Base-by-base conservation (phyloP, 2,888 invertebrate genomes). In the Drosophila cognata region DNA sequence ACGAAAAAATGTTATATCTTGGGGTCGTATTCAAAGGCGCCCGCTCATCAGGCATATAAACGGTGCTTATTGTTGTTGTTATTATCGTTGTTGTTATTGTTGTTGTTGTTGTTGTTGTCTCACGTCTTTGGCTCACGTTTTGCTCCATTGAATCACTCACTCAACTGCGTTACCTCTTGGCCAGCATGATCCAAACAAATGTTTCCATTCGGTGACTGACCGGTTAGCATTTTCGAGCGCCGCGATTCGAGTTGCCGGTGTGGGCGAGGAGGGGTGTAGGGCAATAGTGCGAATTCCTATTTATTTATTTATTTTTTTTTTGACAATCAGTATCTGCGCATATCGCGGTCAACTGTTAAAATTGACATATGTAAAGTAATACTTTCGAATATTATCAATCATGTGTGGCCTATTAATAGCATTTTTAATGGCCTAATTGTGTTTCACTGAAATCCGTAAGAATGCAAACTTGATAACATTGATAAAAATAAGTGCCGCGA, bases 41-140 rank as follows among this genome's bases (percentile, higher is more conserved):
- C 85, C 73, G 91, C 87, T 87, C 91, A 91, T 88, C 87, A 91
- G 88, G 78, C 87, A 85, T 91, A 89, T 89, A 88, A 88, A 88
- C 74, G 86, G 60, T 61, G 74, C 75, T 75, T 71, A 69, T 81
- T 81, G 65, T 79, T 81, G 63, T 48, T 66, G 62, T 55, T 65
- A 36, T 33, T 53, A 48, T 43, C 67, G 43, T 50, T 57, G 38
- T 56, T 50, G 46, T 35, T 57, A 46, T 36, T 65, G 58, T 48
- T 69, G 53, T 61, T 66, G 58, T 63, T 67, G 55, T 55, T 80
- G 80, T 73, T 82, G 81, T 68, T 82, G 83, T 71, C 75, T 89
- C 89, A 90, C 89, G 88, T 90, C 82, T 88, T 72, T 77, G 61
- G 68, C 89, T 90, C 87, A 87, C 87, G 87, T 81, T 85, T 85